Evolutionary conservation across 2,888 invertebrate species (phyloP).

Genomic region (Pseudeuparius sepicola): DNA sequence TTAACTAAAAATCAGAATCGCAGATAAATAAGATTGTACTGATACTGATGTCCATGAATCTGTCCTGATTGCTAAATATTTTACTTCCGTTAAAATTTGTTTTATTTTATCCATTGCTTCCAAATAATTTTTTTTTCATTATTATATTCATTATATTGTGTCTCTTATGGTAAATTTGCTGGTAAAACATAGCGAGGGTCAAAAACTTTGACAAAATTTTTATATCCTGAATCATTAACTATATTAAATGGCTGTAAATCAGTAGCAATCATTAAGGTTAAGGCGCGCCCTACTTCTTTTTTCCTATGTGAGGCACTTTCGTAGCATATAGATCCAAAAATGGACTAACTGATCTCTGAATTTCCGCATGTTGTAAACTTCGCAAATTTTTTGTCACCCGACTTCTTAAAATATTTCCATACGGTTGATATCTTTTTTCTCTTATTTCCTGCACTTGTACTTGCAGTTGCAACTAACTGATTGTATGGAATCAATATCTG

Average conservation of each 20-base stretch:
- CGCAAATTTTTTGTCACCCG: slow-evolving; percentile 16
- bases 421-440: slow-evolving; percentile 13
- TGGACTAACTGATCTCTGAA: slow-evolving; percentile 16
- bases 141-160: no score
- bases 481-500: no score
- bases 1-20: slow-evolving; percentile 14
- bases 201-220: slow-evolving; percentile 14
- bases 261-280: slow-evolving; percentile 15
- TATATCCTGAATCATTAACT: slow-evolving; percentile 18
- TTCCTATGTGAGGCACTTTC: slow-evolving; percentile 13
- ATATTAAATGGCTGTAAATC: slow-evolving; percentile 20
- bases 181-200: slow-evolving; percentile 19
- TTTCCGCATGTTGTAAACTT: slow-evolving; percentile 15
- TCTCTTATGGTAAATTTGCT: slow-evolving; percentile 9
- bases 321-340: slow-evolving; percentile 15
- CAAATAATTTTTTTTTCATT: slow-evolving; percentile 10
- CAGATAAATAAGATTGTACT: no score
- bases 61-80: slow-evolving; percentile 15
- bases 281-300: slow-evolving; percentile 10
- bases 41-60: slow-evolving; percentile 17
- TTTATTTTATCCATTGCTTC: slow-evolving; percentile 11
- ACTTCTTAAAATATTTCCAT: slow-evolving; percentile 17
- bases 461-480: no score
- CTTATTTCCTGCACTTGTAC: background rate
- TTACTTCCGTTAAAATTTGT: slow-evolving; percentile 10